Evolutionary conservation across 2,888 invertebrate genomes (phyloP), one percentile per base, ranked within the genome.

Genomic region (Chrysolina oricalcia): DNA sequence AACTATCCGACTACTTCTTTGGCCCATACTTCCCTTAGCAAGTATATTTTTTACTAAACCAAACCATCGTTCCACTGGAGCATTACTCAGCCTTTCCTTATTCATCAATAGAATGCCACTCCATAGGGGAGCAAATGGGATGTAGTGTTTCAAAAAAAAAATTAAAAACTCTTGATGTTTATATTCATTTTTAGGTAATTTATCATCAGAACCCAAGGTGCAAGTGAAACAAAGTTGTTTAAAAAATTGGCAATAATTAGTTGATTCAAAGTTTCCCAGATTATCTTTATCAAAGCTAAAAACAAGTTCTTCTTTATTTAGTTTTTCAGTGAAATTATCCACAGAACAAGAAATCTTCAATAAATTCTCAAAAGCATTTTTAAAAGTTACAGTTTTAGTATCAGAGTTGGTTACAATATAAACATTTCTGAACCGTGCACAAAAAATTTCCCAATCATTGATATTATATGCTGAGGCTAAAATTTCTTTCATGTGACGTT

Each of bases 1-100:
- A 23, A 72, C 19, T n/a, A 72, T 23, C n/a, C 72, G 19, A 66
- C 59, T 67, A n/a, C 67, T 56, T 59, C 56, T 72, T 65, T 72
- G 72, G 21, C 48, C 17, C 53, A 72, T 53, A 6, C 40, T n/a
- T 35, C 35, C 43, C 11, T 72, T 43, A 13, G 65, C 66, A 23
- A 72, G 19, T n/a, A 56, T n/a, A 11, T 65, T 66, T 23, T 72
- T 72, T 27, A 65, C 53, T 8, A 72, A 21, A 35, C 72, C 72
- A 66, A 72, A 72, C 56, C 65, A 72, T 43, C 72, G 27, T 43
- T 66, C 72, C 1, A 66, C 66, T 21, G 72, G 66, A 59, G 46
- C 65, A 59, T 66, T 72, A 56, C 66, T 72, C 15, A 66, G n/a
- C 56, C 72, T 40, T 19, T 27, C 40, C 11, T 46, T 43, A 27